Conservation (phyloP, 2,888 invertebrate genomes). For the Lepetodrilus schrolli region DNA sequence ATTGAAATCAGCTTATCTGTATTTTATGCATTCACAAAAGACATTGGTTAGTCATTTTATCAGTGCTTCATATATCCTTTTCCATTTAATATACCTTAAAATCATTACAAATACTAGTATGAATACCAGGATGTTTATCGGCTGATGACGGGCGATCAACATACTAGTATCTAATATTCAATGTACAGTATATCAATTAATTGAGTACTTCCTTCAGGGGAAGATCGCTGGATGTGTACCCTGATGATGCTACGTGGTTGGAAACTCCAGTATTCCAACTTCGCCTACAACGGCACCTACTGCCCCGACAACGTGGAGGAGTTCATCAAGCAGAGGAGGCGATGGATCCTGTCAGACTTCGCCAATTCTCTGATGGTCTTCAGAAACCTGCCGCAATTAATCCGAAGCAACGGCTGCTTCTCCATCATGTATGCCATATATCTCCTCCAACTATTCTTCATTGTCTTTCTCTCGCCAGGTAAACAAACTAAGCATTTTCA, state of each 20-base stretch:
- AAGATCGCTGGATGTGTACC: slow-evolving; percentile 62
- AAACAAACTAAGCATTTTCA: background rate
- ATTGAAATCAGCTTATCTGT: too few species aligned
- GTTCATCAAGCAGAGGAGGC: slow-evolving; percentile 55
- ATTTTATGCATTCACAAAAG: too few species aligned
- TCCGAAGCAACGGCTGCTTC: slow-evolving; percentile 48
- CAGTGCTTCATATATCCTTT: too few species aligned
- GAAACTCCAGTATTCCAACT: slow-evolving; percentile 49
- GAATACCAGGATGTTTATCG: too few species aligned
- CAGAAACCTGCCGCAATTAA: slow-evolving; percentile 42
- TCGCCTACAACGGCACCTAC: slow-evolving; percentile 54
- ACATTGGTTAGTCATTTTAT: too few species aligned
- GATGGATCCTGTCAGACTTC: slow-evolving; percentile 58
- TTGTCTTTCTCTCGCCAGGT: slow-evolving; percentile 52
- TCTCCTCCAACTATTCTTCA: slow-evolving; percentile 51
- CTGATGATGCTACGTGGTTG: slow-evolving; percentile 59
- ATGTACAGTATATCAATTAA: too few species aligned
- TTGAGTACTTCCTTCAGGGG: too few species aligned
- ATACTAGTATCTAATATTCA: too few species aligned
- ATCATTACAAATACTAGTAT: too few species aligned
- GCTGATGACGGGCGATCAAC: too few species aligned
- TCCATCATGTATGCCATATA: slow-evolving; percentile 51
- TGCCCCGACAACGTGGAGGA: slow-evolving; percentile 55
- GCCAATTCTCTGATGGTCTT: slow-evolving; percentile 53
- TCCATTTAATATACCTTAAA: too few species aligned